Base-by-base conservation (phyloP, 1,140 invertebrate genomes). In the Zeugodacus cucurbitae region DNA sequence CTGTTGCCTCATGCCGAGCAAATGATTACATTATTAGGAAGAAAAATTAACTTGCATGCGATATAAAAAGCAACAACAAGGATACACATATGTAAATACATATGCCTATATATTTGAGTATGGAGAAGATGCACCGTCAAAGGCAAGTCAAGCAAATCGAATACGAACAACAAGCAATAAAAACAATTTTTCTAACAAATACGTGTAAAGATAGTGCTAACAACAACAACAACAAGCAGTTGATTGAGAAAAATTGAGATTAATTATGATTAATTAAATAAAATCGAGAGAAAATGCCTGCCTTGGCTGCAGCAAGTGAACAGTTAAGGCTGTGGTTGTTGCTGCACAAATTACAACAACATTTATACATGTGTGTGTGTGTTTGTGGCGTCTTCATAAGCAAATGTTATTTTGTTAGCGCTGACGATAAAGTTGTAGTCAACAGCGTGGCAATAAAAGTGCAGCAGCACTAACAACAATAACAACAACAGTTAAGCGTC, bases 221-320 rank as follows among this genome's bases (percentile, higher is more conserved):
- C 54, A 59, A 86, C 26, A 59, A 59, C 14, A 86, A 59, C n/a
- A 59, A 29, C 44, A 57, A n/a, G 6, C 54, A 29, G 64, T 32
- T 34, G 14, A 3, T 67, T 67, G 64, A 34, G 54, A 29, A 58
- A 57, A 86, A 86, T 86, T 58, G 85, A 59, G 48, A 86, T 86
- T 86, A 86, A 86, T 86, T 86, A 86, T 86, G 85, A 57, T 86
- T 86, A 86, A 86, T 86, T 86, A 58, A 86, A 57, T 86, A 82
- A 82, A 48, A 82, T 48, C 41, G 41, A 48, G 74, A 48, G 74
- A 54, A 82, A 82, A 26, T 54, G n/a, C 74, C 48, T 48, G 22
- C n/a, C 14, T 34, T 41, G 17, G 34, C 29, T 34, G 26, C 48
- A 34, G 26, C 48, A 34, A 11, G 10, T 34, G 14, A n/a, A 41